These are phyloP conservation scores for Aptenodytes patagonicus DNA, from an alignment of 2,113 vertebrate species.

Conservation along the genomic window DNA sequence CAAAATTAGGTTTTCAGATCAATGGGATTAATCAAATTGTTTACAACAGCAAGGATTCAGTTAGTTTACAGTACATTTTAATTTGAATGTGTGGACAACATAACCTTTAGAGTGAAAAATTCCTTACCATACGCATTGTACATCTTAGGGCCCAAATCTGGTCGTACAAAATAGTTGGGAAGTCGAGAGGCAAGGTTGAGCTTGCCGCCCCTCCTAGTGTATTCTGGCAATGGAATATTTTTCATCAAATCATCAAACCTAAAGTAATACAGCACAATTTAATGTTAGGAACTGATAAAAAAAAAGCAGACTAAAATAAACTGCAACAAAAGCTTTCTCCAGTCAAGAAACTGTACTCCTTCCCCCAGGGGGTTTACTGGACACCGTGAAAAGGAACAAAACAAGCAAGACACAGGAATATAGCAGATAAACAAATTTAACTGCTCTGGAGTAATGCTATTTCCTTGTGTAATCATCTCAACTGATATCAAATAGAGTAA, in stretches of 20 bases:
- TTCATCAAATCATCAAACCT: constrained; percentile 84
- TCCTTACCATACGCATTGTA: constrained; percentile 81
- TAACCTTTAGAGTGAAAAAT: neutral
- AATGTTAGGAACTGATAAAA: neutral
- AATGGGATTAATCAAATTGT: neutral
- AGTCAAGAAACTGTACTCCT: neutral
- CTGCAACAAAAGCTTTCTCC: neutral
- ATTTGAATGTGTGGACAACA: accelerated
- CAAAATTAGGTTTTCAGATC: neutral
- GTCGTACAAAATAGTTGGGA: constrained; percentile 80
- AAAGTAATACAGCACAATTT: neutral
- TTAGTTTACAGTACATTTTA: neutral
- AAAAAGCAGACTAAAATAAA: neutral
- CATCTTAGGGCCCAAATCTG: constrained; percentile 82
- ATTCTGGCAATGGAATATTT: constrained; percentile 81
- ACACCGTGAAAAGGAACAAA: neutral
- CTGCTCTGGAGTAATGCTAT: neutral
- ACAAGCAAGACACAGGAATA: neutral
- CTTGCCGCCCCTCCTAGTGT: constrained; percentile 79
- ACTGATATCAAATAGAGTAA: neutral
- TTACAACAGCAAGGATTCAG: neutral
- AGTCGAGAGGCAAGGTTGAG: constrained; percentile 80
- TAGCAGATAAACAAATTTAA: neutral
- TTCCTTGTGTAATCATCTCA: neutral
- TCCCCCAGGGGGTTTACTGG: neutral